phyloP scores from a whole-genome alignment of 2,797 vertebrate genomes.

The Sebastolobus alascanus region DNA sequence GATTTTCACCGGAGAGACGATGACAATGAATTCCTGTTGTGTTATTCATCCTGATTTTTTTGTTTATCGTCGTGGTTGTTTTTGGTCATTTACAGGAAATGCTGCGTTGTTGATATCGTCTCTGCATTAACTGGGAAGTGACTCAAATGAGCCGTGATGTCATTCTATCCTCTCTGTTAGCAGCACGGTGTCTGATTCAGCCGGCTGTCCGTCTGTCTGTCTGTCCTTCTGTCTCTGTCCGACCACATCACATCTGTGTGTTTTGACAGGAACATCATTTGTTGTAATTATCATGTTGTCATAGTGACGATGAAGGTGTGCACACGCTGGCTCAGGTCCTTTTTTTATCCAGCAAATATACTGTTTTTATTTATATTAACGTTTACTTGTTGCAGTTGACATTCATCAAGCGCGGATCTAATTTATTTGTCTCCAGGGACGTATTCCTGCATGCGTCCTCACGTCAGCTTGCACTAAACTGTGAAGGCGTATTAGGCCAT shows the following conservation, averaged over 20 bases:
- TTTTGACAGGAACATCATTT: not conserved
- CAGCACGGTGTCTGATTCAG: slow-evolving; percentile 9
- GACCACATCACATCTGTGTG: not conserved
- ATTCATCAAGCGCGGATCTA: not conserved
- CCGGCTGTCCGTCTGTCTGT: slow-evolving; percentile 31
- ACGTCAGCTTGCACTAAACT: no score
- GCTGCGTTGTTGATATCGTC: slow-evolving; percentile 45
- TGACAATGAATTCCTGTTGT: not conserved
- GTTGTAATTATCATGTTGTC: slow-evolving; percentile 1
- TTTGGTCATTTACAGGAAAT: slow-evolving; percentile 35
- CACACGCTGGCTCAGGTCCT: not conserved
- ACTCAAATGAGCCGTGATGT: slow-evolving; percentile 72
- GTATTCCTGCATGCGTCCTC: no score
- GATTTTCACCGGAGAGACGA: not conserved
- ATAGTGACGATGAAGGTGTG: slow-evolving; percentile 1
- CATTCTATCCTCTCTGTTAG: slow-evolving; percentile 37
- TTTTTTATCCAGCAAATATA: not conserved
- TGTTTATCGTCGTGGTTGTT: slow-evolving; percentile 18
- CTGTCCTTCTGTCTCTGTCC: slow-evolving; percentile 12
- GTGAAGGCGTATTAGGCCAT: no score
- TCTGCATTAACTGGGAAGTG: slow-evolving; percentile 58
- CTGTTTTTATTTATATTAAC: not conserved
- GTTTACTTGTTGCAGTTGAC: not conserved
- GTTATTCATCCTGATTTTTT: not conserved
- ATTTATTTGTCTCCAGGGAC: not conserved